Evolutionary conservation across 1,140 invertebrate genomes (phyloP).

Genomic region (Mamestra configurata): DNA sequence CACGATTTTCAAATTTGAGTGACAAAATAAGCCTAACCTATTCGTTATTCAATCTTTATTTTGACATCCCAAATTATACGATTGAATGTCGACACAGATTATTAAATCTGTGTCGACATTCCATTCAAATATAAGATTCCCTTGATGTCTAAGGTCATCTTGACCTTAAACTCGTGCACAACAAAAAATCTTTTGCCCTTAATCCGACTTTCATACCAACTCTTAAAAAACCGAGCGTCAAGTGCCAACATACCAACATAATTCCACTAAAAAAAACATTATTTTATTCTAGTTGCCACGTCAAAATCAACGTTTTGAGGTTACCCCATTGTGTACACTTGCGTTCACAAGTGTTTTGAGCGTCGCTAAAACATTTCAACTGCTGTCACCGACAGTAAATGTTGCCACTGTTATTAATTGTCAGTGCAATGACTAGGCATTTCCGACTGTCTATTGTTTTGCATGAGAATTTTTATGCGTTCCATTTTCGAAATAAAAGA

Average conservation of each 20-base stretch:
- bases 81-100: no score
- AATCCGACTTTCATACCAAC: not conserved
- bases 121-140: not conserved
- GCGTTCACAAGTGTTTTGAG: constrained; percentile 9
- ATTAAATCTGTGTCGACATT: not conserved
- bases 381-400: constrained; percentile 23
- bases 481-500: not conserved
- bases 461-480: not conserved
- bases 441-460: constrained; percentile 28
- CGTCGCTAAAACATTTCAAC: constrained; percentile 37
- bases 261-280: not conserved
- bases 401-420: constrained; percentile 38
- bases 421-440: constrained; percentile 13
- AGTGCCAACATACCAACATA: constrained; percentile 5
- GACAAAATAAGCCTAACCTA: no score
- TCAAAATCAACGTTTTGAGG: constrained; percentile 46
- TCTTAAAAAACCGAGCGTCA: not conserved
- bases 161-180: not conserved
- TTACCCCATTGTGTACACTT: constrained; percentile 10
- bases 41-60: no score
- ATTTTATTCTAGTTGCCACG: constrained; percentile 18
- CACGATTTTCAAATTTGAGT: no score
- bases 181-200: constrained; percentile 1
- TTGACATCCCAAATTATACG: no score
- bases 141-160: not conserved